These are phyloP conservation scores for Corella eumyota DNA, from an alignment of 23 tunicate genomes.

Conservation along the genomic window DNA sequence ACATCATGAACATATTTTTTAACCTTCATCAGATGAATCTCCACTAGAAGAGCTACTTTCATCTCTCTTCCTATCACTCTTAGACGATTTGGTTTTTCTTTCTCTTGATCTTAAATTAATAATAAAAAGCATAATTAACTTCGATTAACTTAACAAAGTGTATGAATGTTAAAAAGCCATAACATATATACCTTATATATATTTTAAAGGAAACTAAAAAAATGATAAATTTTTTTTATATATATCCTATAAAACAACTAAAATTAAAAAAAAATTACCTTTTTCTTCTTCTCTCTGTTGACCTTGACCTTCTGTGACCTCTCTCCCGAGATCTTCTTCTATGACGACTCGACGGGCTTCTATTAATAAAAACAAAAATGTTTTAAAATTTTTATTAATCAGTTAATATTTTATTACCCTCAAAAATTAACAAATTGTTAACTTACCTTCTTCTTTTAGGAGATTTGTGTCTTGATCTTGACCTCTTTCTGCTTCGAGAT, in stretches of 20 bases:
- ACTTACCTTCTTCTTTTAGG: conserved; percentile 10
- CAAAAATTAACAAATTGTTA: not conserved
- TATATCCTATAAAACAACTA: not conserved
- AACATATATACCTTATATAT: no score
- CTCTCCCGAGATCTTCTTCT: conserved; percentile 45
- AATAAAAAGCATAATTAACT: not conserved
- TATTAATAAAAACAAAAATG: not conserved
- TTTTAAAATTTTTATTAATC: not conserved
- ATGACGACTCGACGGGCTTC: conserved; percentile 28
- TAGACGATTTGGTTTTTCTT: not conserved
- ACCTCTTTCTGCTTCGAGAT: conserved; percentile 22
- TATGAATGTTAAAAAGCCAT: no score
- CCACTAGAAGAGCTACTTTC: not conserved
- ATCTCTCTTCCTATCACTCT: not conserved
- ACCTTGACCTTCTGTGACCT: conserved; percentile 41
- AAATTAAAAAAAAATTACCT: conserved; percentile 2
- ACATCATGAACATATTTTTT: not conserved
- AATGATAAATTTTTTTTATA: not conserved
- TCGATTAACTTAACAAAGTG: no score
- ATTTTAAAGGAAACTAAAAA: not conserved
- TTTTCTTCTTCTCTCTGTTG: conserved; percentile 28
- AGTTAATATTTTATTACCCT: not conserved
- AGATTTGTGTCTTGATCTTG: conserved; percentile 13
- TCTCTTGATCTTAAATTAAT: not conserved
- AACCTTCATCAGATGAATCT: not conserved